A percentile compares a stretch with the other conserved stretches of the same genome.
phyloP scores from a whole-genome alignment of 2,113 vertebrate species.

The rat (Rattus norvegicus) region DNA sequence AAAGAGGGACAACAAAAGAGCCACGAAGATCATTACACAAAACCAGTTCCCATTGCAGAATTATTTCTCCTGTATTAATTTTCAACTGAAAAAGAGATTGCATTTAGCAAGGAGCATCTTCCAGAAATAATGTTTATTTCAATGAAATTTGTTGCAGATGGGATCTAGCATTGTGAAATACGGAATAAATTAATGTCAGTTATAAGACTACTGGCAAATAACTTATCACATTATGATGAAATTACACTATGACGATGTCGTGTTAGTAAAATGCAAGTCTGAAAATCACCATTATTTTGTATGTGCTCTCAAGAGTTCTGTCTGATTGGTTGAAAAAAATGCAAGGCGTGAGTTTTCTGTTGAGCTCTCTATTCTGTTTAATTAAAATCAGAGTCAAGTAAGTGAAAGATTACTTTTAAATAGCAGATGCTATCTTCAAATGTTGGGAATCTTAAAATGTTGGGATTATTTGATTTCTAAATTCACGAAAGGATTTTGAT shows the following conservation, averaged over 20 bases:
- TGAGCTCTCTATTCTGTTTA: not conserved
- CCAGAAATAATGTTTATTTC: not conserved
- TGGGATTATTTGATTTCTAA: not conserved
- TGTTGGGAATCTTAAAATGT: not conserved
- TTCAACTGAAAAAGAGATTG: constrained; percentile 19
- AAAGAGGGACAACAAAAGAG: not conserved
- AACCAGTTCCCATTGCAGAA: not conserved
- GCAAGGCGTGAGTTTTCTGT: not conserved
- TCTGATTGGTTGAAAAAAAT: not conserved
- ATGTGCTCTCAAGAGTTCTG: not conserved
- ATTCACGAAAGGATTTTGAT: not conserved
- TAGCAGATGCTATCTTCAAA: too few relatives aligned
- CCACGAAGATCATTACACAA: not conserved
- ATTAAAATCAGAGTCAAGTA: not conserved
- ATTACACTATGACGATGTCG: not conserved
- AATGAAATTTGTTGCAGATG: constrained; percentile 40
- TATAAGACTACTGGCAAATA: not conserved
- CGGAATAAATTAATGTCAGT: constrained; percentile 47
- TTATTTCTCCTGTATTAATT: constrained; percentile 6
- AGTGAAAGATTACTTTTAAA: not conserved
- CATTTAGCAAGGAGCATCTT: not conserved
- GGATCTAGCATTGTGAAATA: not conserved
- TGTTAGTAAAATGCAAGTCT: not conserved
- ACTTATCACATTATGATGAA: not conserved
- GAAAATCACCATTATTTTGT: not conserved